A percentile compares a stretch with the other conserved stretches of the same genome.
phyloP scores from a whole-genome alignment of 2,113 vertebrate genomes.

The Scytalopus superciliaris region DNA sequence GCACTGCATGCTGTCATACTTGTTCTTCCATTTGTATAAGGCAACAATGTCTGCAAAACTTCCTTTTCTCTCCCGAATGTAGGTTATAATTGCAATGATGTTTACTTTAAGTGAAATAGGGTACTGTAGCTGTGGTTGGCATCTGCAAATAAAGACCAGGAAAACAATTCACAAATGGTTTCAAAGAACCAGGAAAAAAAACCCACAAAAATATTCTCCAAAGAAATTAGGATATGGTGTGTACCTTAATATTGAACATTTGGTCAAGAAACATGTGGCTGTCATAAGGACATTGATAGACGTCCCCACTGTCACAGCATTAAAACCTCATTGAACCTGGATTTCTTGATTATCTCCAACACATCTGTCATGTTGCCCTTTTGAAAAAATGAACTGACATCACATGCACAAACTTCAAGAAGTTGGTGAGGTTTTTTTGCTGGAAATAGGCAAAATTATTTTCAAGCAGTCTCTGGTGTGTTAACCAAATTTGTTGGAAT shows the following conservation, averaged over 20 bases:
- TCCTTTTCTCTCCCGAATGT: background rate
- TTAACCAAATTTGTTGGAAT: background rate
- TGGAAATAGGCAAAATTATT: background rate
- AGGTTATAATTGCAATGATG: background rate
- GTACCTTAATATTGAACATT: background rate
- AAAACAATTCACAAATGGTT: background rate
- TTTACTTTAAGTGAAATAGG: background rate
- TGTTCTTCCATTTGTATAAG: background rate
- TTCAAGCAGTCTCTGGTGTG: background rate
- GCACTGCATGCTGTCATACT: background rate
- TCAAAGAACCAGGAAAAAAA: background rate
- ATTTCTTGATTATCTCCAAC: constrained; percentile 53
- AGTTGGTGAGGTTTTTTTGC: background rate
- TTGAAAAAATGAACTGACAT: constrained; percentile 38
- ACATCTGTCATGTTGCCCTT: constrained; percentile 22
- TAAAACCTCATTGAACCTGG: constrained; percentile 39
- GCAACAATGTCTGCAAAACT: background rate
- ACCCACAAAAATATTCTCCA: background rate
- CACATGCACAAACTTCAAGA: background rate
- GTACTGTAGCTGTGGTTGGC: background rate
- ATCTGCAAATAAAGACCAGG: background rate
- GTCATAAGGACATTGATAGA: background rate
- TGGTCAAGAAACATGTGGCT: background rate
- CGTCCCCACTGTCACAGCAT: constrained; percentile 27
- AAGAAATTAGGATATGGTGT: background rate